phyloP scores from a whole-genome alignment of 2,113 vertebrate species.

The Sigmodon hispidus region DNA sequence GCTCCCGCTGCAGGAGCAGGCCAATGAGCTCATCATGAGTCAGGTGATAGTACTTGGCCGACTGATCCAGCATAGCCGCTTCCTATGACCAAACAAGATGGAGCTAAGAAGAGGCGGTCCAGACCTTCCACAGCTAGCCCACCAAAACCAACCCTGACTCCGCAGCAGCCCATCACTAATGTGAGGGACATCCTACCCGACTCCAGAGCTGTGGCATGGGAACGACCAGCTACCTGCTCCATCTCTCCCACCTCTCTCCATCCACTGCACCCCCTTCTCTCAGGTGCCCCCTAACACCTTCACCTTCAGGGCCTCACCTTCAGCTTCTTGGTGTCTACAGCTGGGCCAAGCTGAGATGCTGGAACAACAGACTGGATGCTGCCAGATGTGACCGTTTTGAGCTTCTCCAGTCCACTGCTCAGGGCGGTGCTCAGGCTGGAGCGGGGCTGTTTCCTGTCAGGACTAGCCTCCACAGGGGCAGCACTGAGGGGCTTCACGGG shows the following conservation, averaged over 20 bases:
- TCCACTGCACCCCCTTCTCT: not conserved
- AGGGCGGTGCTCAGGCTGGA: slow-evolving; percentile 86
- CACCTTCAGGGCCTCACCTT: slow-evolving; percentile 87
- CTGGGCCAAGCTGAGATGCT: slow-evolving; percentile 81
- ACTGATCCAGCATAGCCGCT: slow-evolving; percentile 83
- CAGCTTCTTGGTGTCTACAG: slow-evolving; percentile 83
- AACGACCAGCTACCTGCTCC: not conserved
- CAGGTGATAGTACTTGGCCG: slow-evolving; percentile 95
- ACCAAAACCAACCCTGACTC: not conserved
- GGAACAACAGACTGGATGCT: slow-evolving; percentile 84
- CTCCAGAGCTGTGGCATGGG: not conserved
- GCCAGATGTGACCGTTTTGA: slow-evolving; percentile 87
- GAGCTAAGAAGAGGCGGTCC: not conserved
- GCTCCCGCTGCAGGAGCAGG: slow-evolving; percentile 92
- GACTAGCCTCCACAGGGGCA: slow-evolving; percentile 63
- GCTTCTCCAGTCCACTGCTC: slow-evolving; percentile 91
- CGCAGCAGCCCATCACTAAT: not conserved
- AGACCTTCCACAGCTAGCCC: not conserved
- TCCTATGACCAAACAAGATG: slow-evolving; percentile 80
- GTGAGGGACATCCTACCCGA: not conserved
- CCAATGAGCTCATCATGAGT: slow-evolving; percentile 95
- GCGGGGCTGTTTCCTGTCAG: slow-evolving; percentile 87
- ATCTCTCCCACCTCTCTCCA: not conserved
- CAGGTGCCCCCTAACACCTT: not conserved
- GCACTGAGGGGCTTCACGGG: slow-evolving; percentile 94